Evolutionary conservation across 2,797 vertebrate genomes (phyloP).

Genomic region (Tragopan temminckii): DNA sequence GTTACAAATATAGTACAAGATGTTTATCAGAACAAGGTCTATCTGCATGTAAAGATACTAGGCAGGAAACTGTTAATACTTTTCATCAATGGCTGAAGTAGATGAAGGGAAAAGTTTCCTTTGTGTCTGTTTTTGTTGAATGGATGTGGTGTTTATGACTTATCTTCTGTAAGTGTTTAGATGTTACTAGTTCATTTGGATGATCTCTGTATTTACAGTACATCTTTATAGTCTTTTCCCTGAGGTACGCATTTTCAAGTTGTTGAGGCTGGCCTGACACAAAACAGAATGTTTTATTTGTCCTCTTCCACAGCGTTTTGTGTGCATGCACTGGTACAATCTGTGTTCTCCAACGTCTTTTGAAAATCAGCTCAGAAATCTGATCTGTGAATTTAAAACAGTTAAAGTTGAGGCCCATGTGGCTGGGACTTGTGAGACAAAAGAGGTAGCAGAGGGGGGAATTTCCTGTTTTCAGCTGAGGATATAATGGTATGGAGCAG

Average conservation of each 20-base stretch:
- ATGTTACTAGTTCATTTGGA: slow-evolving; percentile 67
- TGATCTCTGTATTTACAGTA: slow-evolving; percentile 77
- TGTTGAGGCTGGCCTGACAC: background rate
- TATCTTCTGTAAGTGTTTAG: slow-evolving; percentile 81
- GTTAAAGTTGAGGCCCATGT: rapidly evolving
- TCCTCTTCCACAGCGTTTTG: background rate
- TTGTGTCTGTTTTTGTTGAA: slow-evolving; percentile 74
- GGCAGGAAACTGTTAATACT: slow-evolving; percentile 86
- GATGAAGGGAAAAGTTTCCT: slow-evolving; percentile 86
- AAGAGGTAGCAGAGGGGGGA: background rate
- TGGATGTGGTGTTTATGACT: slow-evolving; percentile 76
- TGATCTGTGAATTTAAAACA: background rate
- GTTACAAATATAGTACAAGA: slow-evolving; percentile 82
- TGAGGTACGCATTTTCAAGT: background rate
- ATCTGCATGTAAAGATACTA: slow-evolving; percentile 81
- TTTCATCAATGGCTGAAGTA: slow-evolving; percentile 81
- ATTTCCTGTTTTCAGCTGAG: background rate
- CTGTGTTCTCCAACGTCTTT: background rate
- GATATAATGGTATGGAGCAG: background rate
- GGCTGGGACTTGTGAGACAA: background rate
- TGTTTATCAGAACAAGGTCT: slow-evolving; percentile 77
- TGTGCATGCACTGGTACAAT: background rate
- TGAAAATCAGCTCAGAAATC: background rate
- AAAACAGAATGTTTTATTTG: background rate
- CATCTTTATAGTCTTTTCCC: background rate